These are phyloP conservation scores for Argopecten irradians DNA, from an alignment of 1,140 invertebrate species.

Conservation along the genomic window DNA sequence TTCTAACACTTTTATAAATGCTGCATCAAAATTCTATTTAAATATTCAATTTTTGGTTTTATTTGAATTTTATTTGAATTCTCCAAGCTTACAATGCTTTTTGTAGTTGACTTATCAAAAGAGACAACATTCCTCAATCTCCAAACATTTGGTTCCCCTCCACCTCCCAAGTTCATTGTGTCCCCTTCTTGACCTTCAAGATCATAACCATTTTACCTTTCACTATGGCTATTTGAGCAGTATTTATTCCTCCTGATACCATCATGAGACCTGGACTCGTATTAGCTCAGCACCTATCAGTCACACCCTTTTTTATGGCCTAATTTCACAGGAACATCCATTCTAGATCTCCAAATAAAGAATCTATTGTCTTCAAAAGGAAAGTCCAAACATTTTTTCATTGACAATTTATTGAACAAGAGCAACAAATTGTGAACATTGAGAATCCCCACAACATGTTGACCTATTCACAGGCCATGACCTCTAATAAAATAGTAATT, in stretches of 20 bases:
- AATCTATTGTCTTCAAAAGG: not conserved
- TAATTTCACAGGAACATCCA: not conserved
- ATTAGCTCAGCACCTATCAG: not conserved
- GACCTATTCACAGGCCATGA: not conserved
- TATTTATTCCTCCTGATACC: not conserved
- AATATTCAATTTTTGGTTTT: not conserved
- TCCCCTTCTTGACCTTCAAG: slow-evolving; percentile 20
- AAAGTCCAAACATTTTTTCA: not conserved
- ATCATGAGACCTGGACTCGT: not conserved
- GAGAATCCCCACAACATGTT: not conserved
- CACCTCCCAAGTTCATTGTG: not conserved
- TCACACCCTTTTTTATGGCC: not conserved
- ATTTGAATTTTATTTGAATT: not conserved
- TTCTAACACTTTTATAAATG: not conserved
- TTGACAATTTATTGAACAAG: not conserved
- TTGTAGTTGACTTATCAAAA: not conserved
- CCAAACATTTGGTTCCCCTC: not conserved
- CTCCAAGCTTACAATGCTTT: not conserved
- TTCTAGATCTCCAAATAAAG: not conserved
- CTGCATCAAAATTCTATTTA: not conserved
- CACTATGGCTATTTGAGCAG: not conserved
- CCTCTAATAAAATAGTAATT: not conserved
- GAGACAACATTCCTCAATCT: not conserved
- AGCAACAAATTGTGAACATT: not conserved
- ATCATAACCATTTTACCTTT: not conserved